These are phyloP conservation scores for Phoxinus phoxinus DNA, from an alignment of 2,113 vertebrate species.

Conservation along the genomic window DNA sequence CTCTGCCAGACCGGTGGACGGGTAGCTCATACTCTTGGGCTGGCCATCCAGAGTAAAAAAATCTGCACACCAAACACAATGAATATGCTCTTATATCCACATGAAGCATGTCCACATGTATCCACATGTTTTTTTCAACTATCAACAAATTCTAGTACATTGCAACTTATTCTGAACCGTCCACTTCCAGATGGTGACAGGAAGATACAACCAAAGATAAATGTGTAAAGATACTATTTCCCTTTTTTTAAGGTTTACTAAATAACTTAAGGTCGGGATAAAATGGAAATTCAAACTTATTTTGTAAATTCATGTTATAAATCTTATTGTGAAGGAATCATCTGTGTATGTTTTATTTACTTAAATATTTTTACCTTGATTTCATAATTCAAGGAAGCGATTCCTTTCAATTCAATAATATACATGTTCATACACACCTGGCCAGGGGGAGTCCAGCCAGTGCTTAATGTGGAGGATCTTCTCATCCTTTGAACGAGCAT, in stretches of 20 bases:
- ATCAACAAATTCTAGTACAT: background rate
- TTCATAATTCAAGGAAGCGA: background rate
- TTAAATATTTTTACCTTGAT: too few relatives aligned
- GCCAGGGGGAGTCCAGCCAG: constrained; percentile 98
- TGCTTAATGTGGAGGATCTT: constrained; percentile 99
- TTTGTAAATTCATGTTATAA: too few relatives aligned
- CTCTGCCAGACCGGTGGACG: constrained; percentile 89
- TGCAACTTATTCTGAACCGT: background rate
- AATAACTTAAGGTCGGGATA: background rate
- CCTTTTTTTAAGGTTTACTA: background rate
- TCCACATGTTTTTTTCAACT: background rate
- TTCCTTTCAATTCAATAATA: background rate
- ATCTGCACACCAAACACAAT: constrained; percentile 71
- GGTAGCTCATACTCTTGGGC: constrained; percentile 92
- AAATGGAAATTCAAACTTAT: too few relatives aligned
- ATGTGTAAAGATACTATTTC: background rate
- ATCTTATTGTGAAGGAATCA: too few relatives aligned
- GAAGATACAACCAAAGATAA: background rate
- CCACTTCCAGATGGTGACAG: background rate
- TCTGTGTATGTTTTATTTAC: too few relatives aligned
- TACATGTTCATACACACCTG: constrained; percentile 76
- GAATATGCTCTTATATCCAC: background rate
- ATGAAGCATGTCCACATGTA: too few relatives aligned
- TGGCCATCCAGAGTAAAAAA: constrained; percentile 98
- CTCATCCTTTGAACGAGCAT: constrained; percentile 92